These are phyloP conservation scores for Ceyx margarethae DNA, from an alignment of 2,113 vertebrate genomes.

Conservation along the genomic window DNA sequence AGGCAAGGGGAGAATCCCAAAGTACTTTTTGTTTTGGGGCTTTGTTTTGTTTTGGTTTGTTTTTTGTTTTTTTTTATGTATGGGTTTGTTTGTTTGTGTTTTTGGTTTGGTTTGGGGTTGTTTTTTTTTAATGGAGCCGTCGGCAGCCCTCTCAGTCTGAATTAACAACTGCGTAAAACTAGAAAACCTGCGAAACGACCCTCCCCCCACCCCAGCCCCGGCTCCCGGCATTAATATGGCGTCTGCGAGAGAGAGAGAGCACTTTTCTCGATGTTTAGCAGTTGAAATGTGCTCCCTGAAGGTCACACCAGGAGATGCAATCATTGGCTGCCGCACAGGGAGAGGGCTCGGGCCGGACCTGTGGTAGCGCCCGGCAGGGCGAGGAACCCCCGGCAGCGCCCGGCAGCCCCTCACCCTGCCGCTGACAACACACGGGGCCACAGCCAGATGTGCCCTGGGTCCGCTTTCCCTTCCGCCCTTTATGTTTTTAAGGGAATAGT, in stretches of 20 bases:
- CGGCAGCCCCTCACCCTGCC: background rate
- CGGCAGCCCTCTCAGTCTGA: background rate
- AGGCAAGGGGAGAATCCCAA: background rate
- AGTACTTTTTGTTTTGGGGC: background rate
- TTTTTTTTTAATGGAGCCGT: background rate
- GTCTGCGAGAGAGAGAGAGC: background rate
- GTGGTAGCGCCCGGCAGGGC: background rate
- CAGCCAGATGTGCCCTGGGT: background rate
- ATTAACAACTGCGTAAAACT: background rate
- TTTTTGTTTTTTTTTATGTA: too few species aligned
- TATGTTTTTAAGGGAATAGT: background rate
- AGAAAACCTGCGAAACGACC: background rate
- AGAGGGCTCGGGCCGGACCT: background rate
- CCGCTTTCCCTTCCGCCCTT: background rate
- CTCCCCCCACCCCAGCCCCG: background rate
- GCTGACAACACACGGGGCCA: background rate
- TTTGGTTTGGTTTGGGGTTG: too few species aligned
- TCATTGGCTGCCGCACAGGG: background rate
- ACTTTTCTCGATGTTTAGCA: background rate
- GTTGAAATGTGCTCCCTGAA: conserved; percentile 14
- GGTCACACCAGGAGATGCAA: conserved; percentile 7
- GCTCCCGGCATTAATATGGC: background rate
- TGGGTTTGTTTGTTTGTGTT: too few species aligned
- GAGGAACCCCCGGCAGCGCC: too few species aligned
- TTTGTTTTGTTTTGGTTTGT: too few species aligned